Evolutionary conservation across 2,113 vertebrate genomes (phyloP).

Genomic region (Nanorana parkeri): DNA sequence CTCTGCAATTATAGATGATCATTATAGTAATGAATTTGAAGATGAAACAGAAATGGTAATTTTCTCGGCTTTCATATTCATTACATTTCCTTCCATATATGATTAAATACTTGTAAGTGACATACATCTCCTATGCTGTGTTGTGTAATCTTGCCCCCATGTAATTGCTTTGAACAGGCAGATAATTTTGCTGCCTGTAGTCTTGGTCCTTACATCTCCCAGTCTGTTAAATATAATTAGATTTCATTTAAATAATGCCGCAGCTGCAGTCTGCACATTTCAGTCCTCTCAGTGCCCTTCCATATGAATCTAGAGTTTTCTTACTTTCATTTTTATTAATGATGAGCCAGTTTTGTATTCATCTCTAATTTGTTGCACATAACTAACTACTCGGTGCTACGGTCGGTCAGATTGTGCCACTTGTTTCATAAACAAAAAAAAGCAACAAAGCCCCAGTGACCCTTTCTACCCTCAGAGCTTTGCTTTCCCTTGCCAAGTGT

Average conservation of each 20-base stretch:
- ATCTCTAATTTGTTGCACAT: constrained; percentile 60
- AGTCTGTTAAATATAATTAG: constrained; percentile 6
- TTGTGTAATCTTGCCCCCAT: neutral
- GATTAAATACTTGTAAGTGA: neutral
- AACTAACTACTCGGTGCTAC: constrained; percentile 56
- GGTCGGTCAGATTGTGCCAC: constrained; percentile 62
- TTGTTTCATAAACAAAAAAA: constrained; percentile 67
- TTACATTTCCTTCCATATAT: neutral
- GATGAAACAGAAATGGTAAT: too few relatives aligned
- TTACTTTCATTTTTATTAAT: constrained; percentile 2
- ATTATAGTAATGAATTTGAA: too few relatives aligned
- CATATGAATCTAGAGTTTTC: neutral
- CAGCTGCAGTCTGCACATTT: constrained; percentile 3
- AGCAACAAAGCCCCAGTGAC: constrained; percentile 61
- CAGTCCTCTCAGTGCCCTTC: constrained; percentile 8
- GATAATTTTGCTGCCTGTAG: neutral
- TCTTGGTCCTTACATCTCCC: neutral
- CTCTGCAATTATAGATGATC: too few relatives aligned
- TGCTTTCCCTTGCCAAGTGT: constrained; percentile 65
- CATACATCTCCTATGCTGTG: neutral
- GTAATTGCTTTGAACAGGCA: neutral
- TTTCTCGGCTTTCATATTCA: too few relatives aligned
- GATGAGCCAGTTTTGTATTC: constrained; percentile 23
- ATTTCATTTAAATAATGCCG: neutral
- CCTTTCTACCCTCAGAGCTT: constrained; percentile 60